A percentile compares a stretch with the other conserved stretches of the same genome.
Conservation (phyloP, 2,888 invertebrate species). For the Eulithis testata region DNA sequence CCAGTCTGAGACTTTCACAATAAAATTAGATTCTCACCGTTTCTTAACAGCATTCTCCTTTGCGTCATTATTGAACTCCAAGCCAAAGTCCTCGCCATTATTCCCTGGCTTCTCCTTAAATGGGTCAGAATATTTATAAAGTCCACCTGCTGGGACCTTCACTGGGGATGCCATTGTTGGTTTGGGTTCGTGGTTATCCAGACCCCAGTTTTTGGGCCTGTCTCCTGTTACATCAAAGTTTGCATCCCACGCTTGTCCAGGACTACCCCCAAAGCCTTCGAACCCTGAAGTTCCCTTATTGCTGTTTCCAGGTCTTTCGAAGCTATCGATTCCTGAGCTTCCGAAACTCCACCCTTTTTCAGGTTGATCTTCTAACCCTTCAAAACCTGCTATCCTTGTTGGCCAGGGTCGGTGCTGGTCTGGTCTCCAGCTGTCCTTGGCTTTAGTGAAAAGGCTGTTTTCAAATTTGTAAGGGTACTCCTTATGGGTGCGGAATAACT, state of each 20-base stretch:
- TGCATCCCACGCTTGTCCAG: slow-evolving; percentile 8
- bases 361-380: slow-evolving; percentile 11
- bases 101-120: slow-evolving; percentile 62
- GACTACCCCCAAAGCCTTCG: slow-evolving; percentile 5
- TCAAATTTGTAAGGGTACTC: slow-evolving; percentile 68
- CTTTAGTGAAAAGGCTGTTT: slow-evolving; percentile 48
- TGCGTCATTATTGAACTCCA: slow-evolving; percentile 52
- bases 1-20: background rate
- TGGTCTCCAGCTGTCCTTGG: slow-evolving; percentile 52
- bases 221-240: slow-evolving; percentile 15
- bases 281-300: slow-evolving; percentile 5
- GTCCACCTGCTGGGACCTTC: slow-evolving; percentile 67
- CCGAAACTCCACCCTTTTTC: slow-evolving; percentile 15
- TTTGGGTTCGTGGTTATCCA: slow-evolving; percentile 55
- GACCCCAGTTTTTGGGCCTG: slow-evolving; percentile 18
- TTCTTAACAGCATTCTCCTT: slow-evolving; percentile 59
- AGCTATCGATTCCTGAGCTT: slow-evolving; percentile 5
- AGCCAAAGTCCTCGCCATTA: slow-evolving; percentile 54
- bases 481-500: slow-evolving; percentile 49
- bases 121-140: slow-evolving; percentile 64
- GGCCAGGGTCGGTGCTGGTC: slow-evolving; percentile 29
- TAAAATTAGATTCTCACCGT: slow-evolving; percentile 49
- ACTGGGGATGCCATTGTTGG: slow-evolving; percentile 64
- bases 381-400: slow-evolving; percentile 23
- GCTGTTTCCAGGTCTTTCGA: slow-evolving; percentile 25